Conservation (phyloP, 2,888 invertebrate genomes). For the Tillus elongatus region DNA sequence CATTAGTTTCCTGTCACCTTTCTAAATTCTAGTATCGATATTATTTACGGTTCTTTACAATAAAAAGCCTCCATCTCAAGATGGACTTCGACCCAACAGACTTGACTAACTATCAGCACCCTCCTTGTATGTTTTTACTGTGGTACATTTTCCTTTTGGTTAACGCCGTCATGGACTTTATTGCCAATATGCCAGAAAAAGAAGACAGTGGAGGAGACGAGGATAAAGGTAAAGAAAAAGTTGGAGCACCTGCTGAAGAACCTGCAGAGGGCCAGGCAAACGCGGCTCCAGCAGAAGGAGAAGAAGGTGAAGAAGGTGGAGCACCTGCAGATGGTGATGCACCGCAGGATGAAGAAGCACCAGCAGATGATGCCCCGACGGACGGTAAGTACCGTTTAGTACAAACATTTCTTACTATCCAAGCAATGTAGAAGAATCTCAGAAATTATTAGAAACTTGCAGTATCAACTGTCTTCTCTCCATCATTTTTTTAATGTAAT, state of each 20-base stretch:
- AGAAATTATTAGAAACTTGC: too few species aligned
- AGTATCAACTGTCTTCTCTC: too few species aligned
- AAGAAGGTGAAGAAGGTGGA: not conserved
- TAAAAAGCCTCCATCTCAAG: too few species aligned
- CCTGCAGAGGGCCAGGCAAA: not conserved
- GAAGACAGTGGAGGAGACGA: not conserved
- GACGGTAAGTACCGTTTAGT: too few species aligned
- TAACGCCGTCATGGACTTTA: slow-evolving; percentile 4
- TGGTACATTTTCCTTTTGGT: not conserved
- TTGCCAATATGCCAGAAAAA: not conserved
- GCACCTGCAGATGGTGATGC: not conserved
- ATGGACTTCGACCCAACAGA: not conserved
- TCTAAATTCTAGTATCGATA: too few species aligned
- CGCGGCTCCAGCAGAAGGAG: not conserved
- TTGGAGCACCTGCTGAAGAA: not conserved
- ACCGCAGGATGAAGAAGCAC: not conserved
- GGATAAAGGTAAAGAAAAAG: not conserved
- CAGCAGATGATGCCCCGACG: too few species aligned
- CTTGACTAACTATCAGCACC: not conserved
- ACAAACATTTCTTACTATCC: too few species aligned
- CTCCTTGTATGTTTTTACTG: not conserved
- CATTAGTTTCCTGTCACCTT: too few species aligned
- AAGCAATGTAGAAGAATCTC: too few species aligned
- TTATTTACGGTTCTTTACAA: too few species aligned
- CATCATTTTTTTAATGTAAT: too few species aligned